Conservation (phyloP, 2,888 invertebrate genomes). For the Epistrophella euchroma region DNA sequence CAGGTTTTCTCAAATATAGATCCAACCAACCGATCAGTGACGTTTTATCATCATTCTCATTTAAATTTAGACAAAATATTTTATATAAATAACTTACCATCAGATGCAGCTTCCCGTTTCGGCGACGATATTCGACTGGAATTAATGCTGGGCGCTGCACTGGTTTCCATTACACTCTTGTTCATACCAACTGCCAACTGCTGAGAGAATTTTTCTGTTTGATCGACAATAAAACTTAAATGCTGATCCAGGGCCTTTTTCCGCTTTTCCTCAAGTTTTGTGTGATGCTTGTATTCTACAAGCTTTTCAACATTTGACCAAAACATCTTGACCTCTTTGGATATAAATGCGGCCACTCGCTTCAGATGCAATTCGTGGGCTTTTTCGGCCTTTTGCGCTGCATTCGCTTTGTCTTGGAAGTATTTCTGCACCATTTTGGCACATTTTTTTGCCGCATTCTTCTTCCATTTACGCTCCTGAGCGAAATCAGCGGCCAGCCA, state of each 20-base stretch:
- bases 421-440: conserved; percentile 95
- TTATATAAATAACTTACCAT: conserved; percentile 83
- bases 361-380: conserved; percentile 94
- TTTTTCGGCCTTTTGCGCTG: conserved; percentile 95
- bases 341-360: conserved; percentile 94
- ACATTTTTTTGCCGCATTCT: conserved; percentile 96
- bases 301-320: conserved; percentile 99
- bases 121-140: conserved; percentile 85
- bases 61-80: neutral
- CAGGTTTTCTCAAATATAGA: conserved; percentile 81
- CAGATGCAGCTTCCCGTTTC: conserved; percentile 82
- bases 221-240: conserved; percentile 98
- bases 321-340: conserved; percentile 96
- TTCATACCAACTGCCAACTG: conserved; percentile 94
- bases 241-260: conserved; percentile 98
- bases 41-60: conserved; percentile 80
- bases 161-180: conserved; percentile 83
- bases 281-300: conserved; percentile 96
- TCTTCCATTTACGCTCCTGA: conserved; percentile 99
- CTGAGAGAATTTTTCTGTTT: conserved; percentile 98
- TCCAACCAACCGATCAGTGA: conserved; percentile 81
- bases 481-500: conserved; percentile 99
- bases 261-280: conserved; percentile 96
- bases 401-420: conserved; percentile 95
- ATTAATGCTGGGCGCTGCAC: conserved; percentile 83